These are phyloP conservation scores for Drosophila willistoni DNA, from an alignment of 1,140 invertebrate genomes.

Conservation along the genomic window DNA sequence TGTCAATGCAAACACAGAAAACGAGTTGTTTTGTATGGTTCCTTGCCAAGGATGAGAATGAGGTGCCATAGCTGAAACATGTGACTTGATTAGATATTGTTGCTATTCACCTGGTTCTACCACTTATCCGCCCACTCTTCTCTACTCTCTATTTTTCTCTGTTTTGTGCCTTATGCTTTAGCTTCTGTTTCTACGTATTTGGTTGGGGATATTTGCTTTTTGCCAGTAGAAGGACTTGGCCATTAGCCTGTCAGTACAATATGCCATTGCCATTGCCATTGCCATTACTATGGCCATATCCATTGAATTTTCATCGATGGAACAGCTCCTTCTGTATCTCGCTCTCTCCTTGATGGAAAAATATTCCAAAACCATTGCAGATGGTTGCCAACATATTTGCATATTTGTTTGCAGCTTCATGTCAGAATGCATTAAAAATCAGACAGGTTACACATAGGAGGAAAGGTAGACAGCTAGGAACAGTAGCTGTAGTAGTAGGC, in stretches of 20 bases:
- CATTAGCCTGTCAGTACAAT: conserved; percentile 33
- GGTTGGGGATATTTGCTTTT: conserved; percentile 30
- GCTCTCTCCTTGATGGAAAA: conserved; percentile 17
- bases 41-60: neutral
- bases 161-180: conserved; percentile 20
- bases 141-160: neutral
- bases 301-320: conserved; percentile 76
- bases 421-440: conserved; percentile 66
- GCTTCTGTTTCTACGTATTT: conserved; percentile 2
- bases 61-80: conserved; percentile 31
- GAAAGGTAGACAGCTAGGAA: conserved; percentile 6
- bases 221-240: conserved; percentile 30
- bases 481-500: too few species aligned
- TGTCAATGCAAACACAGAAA: conserved; percentile 71
- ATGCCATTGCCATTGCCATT: conserved; percentile 57
- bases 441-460: conserved; percentile 21
- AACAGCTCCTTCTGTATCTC: conserved; percentile 7
- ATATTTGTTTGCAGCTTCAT: conserved; percentile 76
- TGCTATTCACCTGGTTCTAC: conserved; percentile 21
- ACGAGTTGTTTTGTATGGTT: conserved; percentile 9
- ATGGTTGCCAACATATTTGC: conserved; percentile 70
- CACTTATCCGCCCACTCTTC: neutral
- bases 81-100: conserved; percentile 78
- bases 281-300: conserved; percentile 42
- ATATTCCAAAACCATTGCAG: conserved; percentile 57